Evolutionary conservation across 2,888 invertebrate genomes (phyloP).

Genomic region (Oxyteleia sp.): DNA sequence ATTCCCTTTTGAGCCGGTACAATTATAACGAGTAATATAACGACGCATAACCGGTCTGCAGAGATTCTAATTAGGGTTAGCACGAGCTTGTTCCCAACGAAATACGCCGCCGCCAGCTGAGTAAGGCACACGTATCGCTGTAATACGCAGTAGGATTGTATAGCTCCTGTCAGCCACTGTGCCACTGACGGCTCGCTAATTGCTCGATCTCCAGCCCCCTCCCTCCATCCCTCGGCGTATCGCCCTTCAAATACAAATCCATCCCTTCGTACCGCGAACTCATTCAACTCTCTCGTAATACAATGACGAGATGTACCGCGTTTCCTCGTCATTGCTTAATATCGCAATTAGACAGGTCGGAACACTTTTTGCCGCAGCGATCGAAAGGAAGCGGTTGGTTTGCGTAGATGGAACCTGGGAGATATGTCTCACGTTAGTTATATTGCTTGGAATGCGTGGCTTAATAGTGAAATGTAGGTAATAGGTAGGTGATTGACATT

Average conservation of each 20-base stretch:
- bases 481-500: too few species aligned
- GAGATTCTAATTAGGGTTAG: conserved; percentile 85
- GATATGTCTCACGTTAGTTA: not conserved
- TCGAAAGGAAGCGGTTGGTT: not conserved
- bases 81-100: conserved; percentile 76
- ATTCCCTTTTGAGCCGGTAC: conserved; percentile 69
- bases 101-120: conserved; percentile 80
- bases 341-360: conserved; percentile 30
- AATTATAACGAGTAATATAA: conserved; percentile 76
- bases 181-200: conserved; percentile 88
- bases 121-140: conserved; percentile 80
- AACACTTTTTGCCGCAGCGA: not conserved
- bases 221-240: conserved; percentile 62
- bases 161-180: conserved; percentile 75
- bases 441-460: too few species aligned
- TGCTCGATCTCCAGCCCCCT: conserved; percentile 81
- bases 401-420: not conserved
- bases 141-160: conserved; percentile 74
- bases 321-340: conserved; percentile 60
- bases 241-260: conserved; percentile 75
- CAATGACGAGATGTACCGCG: conserved; percentile 51
- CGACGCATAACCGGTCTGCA: conserved; percentile 73
- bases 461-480: too few species aligned
- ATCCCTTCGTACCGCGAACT: conserved; percentile 70
- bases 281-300: conserved; percentile 58